Evolutionary conservation across 2,888 invertebrate genomes (phyloP).

Genomic region (Argynnis bischoffii): DNA sequence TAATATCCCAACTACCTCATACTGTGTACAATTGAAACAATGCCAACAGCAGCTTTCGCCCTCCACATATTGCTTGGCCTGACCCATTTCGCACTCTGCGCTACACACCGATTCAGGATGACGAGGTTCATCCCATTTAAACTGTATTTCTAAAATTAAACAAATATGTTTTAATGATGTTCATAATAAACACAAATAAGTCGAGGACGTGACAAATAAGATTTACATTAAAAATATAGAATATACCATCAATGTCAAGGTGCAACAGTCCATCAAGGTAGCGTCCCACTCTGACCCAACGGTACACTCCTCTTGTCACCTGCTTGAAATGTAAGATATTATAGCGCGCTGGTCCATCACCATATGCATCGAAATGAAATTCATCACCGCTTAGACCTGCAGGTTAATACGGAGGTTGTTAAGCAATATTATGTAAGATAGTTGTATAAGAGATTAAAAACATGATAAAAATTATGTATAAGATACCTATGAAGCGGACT

Average conservation of each 20-base stretch:
- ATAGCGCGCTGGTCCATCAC: conserved; percentile 97
- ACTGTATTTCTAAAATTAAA: conserved; percentile 87
- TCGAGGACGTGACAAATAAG: neutral
- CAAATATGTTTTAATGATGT: neutral
- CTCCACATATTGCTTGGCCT: conserved; percentile 95
- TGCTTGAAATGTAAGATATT: conserved; percentile 97
- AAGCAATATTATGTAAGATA: neutral
- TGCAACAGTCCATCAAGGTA: conserved; percentile 91
- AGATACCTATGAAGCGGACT: conserved; percentile 86
- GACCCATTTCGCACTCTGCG: conserved; percentile 92
- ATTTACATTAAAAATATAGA: neutral
- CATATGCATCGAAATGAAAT: conserved; percentile 93
- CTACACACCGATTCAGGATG: conserved; percentile 96
- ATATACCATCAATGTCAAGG: conserved; percentile 89
- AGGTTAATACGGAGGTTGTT: neutral
- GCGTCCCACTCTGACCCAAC: conserved; percentile 93
- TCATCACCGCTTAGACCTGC: conserved; percentile 94
- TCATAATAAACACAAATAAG: neutral
- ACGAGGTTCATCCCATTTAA: conserved; percentile 88
- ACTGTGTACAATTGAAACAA: conserved; percentile 86
- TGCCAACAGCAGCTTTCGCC: conserved; percentile 98
- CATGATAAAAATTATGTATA: neutral
- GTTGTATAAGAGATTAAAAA: neutral
- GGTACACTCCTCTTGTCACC: conserved; percentile 86
- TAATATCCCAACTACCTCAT: conserved; percentile 56